Evolutionary conservation across 1,140 invertebrate species (phyloP).

Genomic region (Conus ventricosus): DNA sequence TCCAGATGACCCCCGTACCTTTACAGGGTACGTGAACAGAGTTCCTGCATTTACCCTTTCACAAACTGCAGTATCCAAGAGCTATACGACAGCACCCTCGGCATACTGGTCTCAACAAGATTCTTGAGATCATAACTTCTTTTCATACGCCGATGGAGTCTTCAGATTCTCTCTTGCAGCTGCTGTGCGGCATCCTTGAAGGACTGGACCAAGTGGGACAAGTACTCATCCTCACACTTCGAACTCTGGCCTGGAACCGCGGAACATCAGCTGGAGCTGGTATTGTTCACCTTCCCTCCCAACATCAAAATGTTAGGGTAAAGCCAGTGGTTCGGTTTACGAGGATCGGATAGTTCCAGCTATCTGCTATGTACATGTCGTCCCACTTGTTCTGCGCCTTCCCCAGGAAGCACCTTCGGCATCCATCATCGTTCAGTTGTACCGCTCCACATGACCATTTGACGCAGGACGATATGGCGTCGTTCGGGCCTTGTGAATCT

Average conservation of each 20-base stretch:
- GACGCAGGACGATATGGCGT: conserved; percentile 45
- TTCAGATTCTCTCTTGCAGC: not conserved
- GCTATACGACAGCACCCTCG: not conserved
- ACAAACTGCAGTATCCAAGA: not conserved
- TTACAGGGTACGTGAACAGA: not conserved
- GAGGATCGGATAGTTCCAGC: conserved; percentile 27
- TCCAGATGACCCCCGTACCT: not conserved
- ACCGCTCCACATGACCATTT: conserved; percentile 52
- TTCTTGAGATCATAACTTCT: not conserved
- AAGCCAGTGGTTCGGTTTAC: conserved; percentile 33
- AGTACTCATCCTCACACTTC: not conserved
- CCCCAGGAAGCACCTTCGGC: conserved; percentile 33
- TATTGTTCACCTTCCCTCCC: conserved; percentile 44
- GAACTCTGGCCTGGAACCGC: not conserved
- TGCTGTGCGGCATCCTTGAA: not conserved
- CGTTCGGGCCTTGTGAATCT: conserved; percentile 45
- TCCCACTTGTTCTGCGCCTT: conserved; percentile 41
- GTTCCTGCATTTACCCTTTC: not conserved
- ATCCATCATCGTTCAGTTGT: conserved; percentile 35
- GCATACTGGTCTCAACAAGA: not conserved
- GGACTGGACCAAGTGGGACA: not conserved
- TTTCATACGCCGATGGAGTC: not conserved
- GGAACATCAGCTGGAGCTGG: conserved; percentile 30
- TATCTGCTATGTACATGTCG: conserved; percentile 21
- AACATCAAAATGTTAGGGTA: conserved; percentile 47